Percentiles rank a stretch among this genome's conserved stretches.
These are phyloP conservation scores for Varecia variegata DNA, from an alignment of 2,797 vertebrate species.

Conservation along the genomic window DNA sequence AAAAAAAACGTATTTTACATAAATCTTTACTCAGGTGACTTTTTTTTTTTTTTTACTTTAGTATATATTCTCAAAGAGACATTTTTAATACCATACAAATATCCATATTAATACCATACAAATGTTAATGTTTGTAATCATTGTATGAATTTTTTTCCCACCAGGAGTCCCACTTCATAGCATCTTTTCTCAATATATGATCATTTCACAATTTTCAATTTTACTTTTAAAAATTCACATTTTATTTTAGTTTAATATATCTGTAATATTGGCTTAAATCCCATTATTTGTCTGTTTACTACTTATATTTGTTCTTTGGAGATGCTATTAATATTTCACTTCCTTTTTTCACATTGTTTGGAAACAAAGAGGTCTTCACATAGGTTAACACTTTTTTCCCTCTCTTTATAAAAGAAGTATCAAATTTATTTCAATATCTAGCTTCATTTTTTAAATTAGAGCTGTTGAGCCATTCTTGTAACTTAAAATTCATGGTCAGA, in stretches of 20 bases:
- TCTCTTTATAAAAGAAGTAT: conserved; percentile 65
- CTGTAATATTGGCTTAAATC: background rate
- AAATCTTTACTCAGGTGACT: background rate
- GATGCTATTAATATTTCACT: background rate
- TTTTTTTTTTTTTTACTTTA: background rate
- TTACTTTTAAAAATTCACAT: background rate
- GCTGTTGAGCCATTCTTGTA: background rate
- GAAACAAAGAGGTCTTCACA: background rate
- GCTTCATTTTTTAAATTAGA: background rate
- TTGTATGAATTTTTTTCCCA: background rate
- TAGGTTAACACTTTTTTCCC: background rate
- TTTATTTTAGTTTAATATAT: background rate
- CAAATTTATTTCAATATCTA: conserved; percentile 72
- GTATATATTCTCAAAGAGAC: background rate
- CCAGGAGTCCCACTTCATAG: background rate
- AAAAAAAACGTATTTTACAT: background rate
- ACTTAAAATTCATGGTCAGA: background rate
- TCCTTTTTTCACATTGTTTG: background rate
- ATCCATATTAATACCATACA: background rate
- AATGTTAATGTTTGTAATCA: background rate
- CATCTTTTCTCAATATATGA: background rate
- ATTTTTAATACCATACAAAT: background rate
- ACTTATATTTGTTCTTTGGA: background rate
- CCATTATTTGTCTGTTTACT: background rate
- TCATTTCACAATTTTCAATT: background rate